Base-by-base conservation (phyloP, 2,888 invertebrate genomes). In the Eretmocerus hayati region DNA sequence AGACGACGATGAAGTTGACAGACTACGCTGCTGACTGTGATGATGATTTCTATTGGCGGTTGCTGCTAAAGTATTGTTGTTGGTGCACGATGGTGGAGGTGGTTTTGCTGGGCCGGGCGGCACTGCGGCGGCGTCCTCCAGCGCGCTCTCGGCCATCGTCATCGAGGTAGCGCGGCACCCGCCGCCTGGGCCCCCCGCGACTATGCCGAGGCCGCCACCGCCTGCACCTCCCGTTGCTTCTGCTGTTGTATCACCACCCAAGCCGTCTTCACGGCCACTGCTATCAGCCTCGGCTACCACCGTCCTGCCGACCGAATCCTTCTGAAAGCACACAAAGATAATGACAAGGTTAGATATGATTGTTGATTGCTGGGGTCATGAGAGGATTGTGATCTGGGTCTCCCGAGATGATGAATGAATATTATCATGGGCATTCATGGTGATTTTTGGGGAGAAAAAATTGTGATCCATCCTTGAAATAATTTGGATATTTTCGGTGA, bases 61-160 rank as follows among this genome's bases (percentile, higher is more conserved):
- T 55, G 78, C 75, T 43, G 80, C 79, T 55, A 80, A 77, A 60
- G 78, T 78, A 66, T 80, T 80, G 65, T 81, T 78, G 65, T 77
- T 78, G 54, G 76, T 76, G 53, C 72, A 72, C 52, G 69, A 67
- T 52, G 69, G 66, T 58, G 65, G 74, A 64, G 67, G 74, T 66
- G 65, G 75, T 69, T 72, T 69, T 49, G 66, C 66, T 62, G 70
- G 67, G 72, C 76, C 75, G 71, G 75, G 72, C 38, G 60, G 60
- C 74, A 75, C 75, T 73, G 77, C 75, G 74, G 81, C 73, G 62
- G 77, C 75, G 68, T 77, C 75, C 75, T 78, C 78, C 75, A 77
- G 76, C 71, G 76, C 76, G 72, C 78, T 78, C 77, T 80, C 80
- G 75, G 84, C 84, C 84, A 84, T 84, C 76, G 84, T 84, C 84